These are phyloP conservation scores for Enteromius thamalakanensis DNA, from an alignment of 2,797 vertebrate genomes.

Conservation along the genomic window DNA sequence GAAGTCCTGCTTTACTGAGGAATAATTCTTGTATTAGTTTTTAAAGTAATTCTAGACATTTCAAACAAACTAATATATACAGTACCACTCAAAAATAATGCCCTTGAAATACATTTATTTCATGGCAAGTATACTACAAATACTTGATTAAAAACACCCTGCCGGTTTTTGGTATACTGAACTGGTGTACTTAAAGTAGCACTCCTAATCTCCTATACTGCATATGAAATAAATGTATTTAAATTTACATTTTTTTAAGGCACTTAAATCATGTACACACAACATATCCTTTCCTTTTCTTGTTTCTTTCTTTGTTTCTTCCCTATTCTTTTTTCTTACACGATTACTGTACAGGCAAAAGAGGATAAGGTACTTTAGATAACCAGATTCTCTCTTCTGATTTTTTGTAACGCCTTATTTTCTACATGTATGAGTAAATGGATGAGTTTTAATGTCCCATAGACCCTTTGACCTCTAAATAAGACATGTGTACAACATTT, in stretches of 20 bases:
- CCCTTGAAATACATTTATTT: not conserved
- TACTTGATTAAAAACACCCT: not conserved
- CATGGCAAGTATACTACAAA: not conserved
- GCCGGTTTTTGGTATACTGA: not conserved
- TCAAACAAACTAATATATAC: not conserved
- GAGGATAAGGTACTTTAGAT: not conserved
- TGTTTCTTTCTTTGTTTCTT: too few relatives aligned
- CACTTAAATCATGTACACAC: not conserved
- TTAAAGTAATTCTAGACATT: not conserved
- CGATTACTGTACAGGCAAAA: not conserved
- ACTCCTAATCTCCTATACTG: too few relatives aligned
- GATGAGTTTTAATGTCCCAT: not conserved
- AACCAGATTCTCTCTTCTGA: not conserved
- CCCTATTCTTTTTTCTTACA: not conserved
- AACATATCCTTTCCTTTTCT: not conserved
- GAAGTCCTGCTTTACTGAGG: not conserved
- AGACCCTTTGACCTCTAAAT: not conserved
- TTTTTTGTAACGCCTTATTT: not conserved
- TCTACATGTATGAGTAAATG: not conserved
- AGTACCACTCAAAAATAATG: not conserved
- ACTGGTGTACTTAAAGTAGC: not conserved
- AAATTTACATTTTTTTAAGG: too few relatives aligned
- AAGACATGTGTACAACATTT: not conserved
- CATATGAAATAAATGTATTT: too few relatives aligned
- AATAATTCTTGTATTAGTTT: not conserved